Evolutionary conservation across 2,797 vertebrate genomes (phyloP).

Genomic region (Urocyon cinereoargenteus): DNA sequence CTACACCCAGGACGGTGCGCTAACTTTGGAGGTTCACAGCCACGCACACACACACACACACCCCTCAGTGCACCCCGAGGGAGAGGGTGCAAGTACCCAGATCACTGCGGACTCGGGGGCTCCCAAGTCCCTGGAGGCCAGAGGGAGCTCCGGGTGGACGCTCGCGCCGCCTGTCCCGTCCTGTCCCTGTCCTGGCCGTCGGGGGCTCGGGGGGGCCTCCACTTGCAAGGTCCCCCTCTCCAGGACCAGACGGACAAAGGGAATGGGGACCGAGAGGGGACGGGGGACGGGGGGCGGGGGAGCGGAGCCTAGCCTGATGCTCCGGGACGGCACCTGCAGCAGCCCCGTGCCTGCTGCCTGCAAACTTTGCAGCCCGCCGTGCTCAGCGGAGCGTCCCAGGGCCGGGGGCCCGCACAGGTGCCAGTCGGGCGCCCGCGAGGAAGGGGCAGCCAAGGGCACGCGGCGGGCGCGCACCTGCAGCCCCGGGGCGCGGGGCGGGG

Average conservation of each 20-base stretch:
- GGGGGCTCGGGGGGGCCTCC: background rate
- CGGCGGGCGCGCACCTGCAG: constrained; percentile 5
- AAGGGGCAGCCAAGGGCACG: constrained; percentile 24
- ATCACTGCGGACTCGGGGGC: background rate
- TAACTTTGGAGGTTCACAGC: constrained; percentile 56
- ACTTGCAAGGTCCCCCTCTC: background rate
- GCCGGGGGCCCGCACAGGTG: background rate
- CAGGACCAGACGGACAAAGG: constrained; percentile 67
- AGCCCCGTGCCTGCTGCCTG: background rate
- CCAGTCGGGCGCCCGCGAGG: background rate
- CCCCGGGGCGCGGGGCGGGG: background rate
- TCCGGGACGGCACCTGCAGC: constrained; percentile 59
- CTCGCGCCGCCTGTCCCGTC: background rate
- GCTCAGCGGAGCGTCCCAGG: constrained; percentile 8
- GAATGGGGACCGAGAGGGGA: background rate
- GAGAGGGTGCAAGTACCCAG: background rate
- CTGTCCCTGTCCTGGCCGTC: background rate
- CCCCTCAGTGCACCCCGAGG: background rate
- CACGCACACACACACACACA: too few species aligned
- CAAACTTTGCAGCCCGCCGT: constrained; percentile 73
- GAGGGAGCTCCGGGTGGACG: background rate
- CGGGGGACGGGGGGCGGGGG: background rate
- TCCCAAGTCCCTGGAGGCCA: constrained; percentile 49
- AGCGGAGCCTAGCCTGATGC: background rate
- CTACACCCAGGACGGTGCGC: background rate